phyloP scores from a whole-genome alignment of 35 echinoderm and acorn worm species.

The Eucidaris tribuloides region DNA sequence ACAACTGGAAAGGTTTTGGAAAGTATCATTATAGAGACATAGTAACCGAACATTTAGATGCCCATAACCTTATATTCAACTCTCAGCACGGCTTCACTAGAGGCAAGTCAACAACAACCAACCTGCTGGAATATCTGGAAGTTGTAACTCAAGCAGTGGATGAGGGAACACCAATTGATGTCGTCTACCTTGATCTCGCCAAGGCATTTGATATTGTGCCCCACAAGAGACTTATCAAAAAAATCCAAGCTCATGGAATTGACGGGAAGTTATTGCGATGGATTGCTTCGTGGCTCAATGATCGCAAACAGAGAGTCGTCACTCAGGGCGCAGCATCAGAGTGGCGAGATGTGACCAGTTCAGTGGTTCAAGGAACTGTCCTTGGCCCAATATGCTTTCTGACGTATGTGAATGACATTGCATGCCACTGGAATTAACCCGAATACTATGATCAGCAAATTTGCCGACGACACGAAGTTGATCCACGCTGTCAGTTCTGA shows the following conservation, averaged over 20 bases:
- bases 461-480: no score
- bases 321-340: background rate
- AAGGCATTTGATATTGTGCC: constrained; percentile 23
- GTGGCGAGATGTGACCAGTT: background rate
- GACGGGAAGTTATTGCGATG: background rate
- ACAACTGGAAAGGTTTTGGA: background rate
- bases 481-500: no score
- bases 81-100: background rate
- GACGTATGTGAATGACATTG: background rate
- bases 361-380: background rate
- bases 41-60: background rate
- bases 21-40: background rate
- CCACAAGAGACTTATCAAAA: background rate
- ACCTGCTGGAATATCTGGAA: background rate
- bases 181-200: background rate
- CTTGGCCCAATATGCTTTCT: background rate
- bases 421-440: no score
- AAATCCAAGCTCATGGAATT: background rate
- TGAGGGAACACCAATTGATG: background rate
- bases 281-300: background rate
- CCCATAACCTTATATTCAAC: background rate
- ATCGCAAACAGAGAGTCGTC: constrained; percentile 9
- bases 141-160: background rate
- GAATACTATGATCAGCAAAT: no score
- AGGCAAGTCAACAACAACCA: background rate